Evolutionary conservation across 2,797 vertebrate species (phyloP), one percentile per base, ranked within the genome.

Genomic region (Arrhamphus sclerolepis): DNA sequence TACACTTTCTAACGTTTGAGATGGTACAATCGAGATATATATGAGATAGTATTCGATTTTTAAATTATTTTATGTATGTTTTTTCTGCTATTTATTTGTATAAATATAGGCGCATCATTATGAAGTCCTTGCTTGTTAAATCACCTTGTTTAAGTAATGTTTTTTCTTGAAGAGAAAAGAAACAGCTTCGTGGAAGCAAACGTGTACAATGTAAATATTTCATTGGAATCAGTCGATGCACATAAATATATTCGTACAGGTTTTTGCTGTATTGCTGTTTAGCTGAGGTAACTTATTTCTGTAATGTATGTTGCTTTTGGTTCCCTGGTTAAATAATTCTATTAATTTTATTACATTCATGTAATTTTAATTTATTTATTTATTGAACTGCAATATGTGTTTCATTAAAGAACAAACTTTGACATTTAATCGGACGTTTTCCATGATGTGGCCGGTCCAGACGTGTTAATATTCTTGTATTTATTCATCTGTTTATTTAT

Each of bases 181-280:
- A 88, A 78, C 88, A 91, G 92, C 91, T 93, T 89, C 90, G 88
- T 92, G 83, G 88, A 91, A 88, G 82, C 92, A 88, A 91, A 92
- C 79, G 87, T 91, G 93, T 95, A 94, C 92, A 91, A 89, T 98
- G 96, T 98, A 99, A 98, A 98, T 98, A 98, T 93, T 92, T 94
- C 94, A 94, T 95, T 93, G 89, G 87, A 91, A 92, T 88, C 91
- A 92, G 92, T 94, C 90, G 87, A 94, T 92, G 93, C 95, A 96
- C 94, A 96, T 93, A 93, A 94, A 94, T 96, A 95, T 96, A 96
- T 96, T 93, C 95, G 96, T 97, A 95, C 94, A 96, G 94, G 94
- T 94, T 92, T 94, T 86, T 92, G 92, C 94, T 96, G 96, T 97
- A 94, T 94, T 93, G 93, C 91, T 95, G 94, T 96, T 95, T 93